Base-by-base conservation (phyloP, 2,797 vertebrate genomes). In the Tolypeutes matacus region DNA sequence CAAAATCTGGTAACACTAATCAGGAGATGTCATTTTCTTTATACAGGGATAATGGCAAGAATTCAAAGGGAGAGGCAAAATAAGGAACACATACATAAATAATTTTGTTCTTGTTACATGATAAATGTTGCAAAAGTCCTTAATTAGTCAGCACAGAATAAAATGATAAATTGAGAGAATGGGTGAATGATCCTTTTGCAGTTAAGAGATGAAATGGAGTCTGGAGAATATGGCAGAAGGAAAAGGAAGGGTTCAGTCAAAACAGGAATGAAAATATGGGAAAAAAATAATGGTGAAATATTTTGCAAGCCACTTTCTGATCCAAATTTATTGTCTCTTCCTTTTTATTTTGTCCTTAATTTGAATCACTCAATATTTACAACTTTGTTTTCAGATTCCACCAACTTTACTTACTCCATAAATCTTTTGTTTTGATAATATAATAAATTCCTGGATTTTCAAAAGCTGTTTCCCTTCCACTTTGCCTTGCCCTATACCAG, bases 221-320 rank as follows among this genome's bases (percentile, higher is more conserved):
- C 6, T 14, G 42, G 14, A 17, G 10, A n/a, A 42, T 77, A 36
- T 70, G 21, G 14, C 51, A 64, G 15, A 8, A 94, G 14, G 29
- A 72, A 87, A n/a, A 81, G 21, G 12, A 15, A 49, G 34, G 7
- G 31, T 65, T 95, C 73, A 83, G 14, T 56, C 6, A 75, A 36
- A 39, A 53, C 2, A 58, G 29, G n/a, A 64, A 86, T 20, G 73
- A 91, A 93, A 82, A 12, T 83, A 27, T 9, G 13, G 21, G 51
- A 53, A 94, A 84, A 84, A 94, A 91, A 65, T 34, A 84, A 53
- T 46, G 7, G 12, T 46, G 84, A 49, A 85, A 62, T 80, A 60
- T 69, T 89, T 83, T 65, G 23, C 23, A 56, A 0, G 82, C 18
- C 14, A 62, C 8, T 77, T 92, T 80, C 51, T 17, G 18, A 20